A percentile compares a stretch with the other conserved stretches of the same genome.
Conservation (phyloP, 1,140 invertebrate species). For the Trialeurodes vaporariorum region DNA sequence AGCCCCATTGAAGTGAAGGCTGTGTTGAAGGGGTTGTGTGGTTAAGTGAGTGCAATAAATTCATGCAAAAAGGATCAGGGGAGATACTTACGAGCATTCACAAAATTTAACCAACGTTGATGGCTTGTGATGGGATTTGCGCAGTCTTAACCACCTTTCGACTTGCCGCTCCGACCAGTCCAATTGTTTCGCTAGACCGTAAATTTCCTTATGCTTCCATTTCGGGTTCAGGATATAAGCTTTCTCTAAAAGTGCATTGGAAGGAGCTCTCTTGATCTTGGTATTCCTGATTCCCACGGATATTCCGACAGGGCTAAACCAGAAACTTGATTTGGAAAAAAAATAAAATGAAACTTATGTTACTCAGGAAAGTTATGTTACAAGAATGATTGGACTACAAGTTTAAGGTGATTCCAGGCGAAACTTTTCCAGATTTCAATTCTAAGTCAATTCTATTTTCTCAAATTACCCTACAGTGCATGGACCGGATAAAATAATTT, state of each 20-base stretch:
- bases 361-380: constrained; percentile 3
- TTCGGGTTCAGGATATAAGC: constrained; percentile 51
- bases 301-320: constrained; percentile 60
- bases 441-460: too few relatives aligned
- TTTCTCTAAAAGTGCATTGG: constrained; percentile 56
- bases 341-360: constrained; percentile 21
- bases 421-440: too few relatives aligned
- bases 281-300: constrained; percentile 64
- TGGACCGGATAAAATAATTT: too few relatives aligned
- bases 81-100: constrained; percentile 52
- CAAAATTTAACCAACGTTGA: constrained; percentile 84
- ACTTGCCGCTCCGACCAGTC: constrained; percentile 80
- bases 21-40: too few relatives aligned
- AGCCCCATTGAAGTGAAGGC: too few relatives aligned
- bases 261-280: constrained; percentile 55
- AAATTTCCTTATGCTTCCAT: constrained; percentile 63
- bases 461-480: too few relatives aligned
- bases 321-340: too few relatives aligned
- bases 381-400: background rate
- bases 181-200: constrained; percentile 67
- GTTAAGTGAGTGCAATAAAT: too few relatives aligned
- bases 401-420: too few relatives aligned
- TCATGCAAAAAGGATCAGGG: constrained; percentile 2
- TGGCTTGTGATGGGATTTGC: constrained; percentile 70
- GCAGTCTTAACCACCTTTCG: constrained; percentile 76